Conservation (phyloP, 1,140 invertebrate genomes). For the Leptinotarsa undecemlineata region DNA sequence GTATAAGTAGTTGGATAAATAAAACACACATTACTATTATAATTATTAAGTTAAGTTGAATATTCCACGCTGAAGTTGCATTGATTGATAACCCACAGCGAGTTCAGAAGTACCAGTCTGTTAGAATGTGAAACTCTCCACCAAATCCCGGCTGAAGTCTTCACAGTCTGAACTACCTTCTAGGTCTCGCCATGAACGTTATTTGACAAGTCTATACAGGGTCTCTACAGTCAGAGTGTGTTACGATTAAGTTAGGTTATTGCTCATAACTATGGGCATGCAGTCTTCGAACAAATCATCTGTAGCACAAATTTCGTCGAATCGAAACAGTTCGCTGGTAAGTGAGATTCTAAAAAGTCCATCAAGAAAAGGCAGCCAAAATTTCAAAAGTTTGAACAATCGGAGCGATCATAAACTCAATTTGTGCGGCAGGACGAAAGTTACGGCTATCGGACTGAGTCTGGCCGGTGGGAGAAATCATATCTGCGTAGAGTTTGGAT, state of each 20-base stretch:
- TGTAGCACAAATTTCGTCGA: slow-evolving; percentile 9
- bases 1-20: slow-evolving; percentile 19
- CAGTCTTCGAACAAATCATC: slow-evolving; percentile 11
- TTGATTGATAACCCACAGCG: slow-evolving; percentile 6
- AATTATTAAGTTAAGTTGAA: slow-evolving; percentile 13
- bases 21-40: slow-evolving; percentile 14
- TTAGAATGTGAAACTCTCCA: not conserved
- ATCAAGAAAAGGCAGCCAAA: not conserved
- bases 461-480: too few relatives aligned
- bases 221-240: not conserved
- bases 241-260: slow-evolving; percentile 10
- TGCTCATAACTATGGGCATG: slow-evolving; percentile 9
- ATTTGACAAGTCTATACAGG: not conserved
- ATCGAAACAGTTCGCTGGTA: not conserved
- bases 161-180: not conserved
- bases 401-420: not conserved
- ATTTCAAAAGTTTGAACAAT: not conserved
- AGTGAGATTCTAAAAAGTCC: slow-evolving; percentile 13
- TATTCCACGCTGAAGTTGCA: slow-evolving; percentile 13
- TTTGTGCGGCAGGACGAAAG: slow-evolving; percentile 22
- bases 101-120: not conserved
- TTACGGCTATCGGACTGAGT: not conserved
- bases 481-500: too few relatives aligned
- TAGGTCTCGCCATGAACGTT: not conserved
- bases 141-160: not conserved